Base-by-base conservation (phyloP, 1,140 invertebrate genomes). In the Drosophila pectinifera region DNA sequence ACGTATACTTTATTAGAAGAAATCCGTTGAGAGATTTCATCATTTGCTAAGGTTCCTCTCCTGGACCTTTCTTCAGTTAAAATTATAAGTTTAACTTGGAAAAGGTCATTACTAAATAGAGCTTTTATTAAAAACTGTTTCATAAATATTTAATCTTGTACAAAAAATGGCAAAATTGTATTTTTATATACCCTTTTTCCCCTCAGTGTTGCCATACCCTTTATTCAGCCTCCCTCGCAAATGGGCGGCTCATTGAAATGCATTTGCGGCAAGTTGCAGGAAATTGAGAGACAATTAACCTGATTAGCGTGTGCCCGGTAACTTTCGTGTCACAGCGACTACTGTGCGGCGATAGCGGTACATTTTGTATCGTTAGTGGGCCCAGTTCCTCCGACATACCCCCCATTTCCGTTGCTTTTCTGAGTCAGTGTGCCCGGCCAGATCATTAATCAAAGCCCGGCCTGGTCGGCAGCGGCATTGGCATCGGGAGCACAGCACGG, bases 251-350 rank as follows among this genome's bases (percentile, higher is more conserved):
- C 51, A 82, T 61, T 76, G 68, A 76, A 75, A 72, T 75, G 53
- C 39, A 62, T 58, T 41, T 42, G 63, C 74, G 49, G 72, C 69
- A 72, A 78, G 79, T 79, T 69, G 78, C 78, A 83, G 78, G 80
- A 83, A 88, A 88, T 88, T 89, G 84, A 88, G 73, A 88, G 80
- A 83, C 84, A 88, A 88, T 88, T 89, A 88, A 80, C 84, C 84
- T 89, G 84, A 88, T 88, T 88, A 89, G 84, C 65, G 61, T 77
- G 59, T 73, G 72, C 62, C 41, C 16, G 68, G 78, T 68, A 63
- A 69, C 78, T 68, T 55, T 46, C 61, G 76, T 78, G 73, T 68
- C 76, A 73, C 81, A 62, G 80, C 78, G 61, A 78, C 83, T 83
- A 65, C 75, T 75, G 75, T 75, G 69, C 75, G 39, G 26, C 59